Percentiles rank a stretch among this genome's conserved stretches.
Evolutionary conservation across 2,797 vertebrate genomes (phyloP).

Genomic region (Propithecus deckenii): DNA sequence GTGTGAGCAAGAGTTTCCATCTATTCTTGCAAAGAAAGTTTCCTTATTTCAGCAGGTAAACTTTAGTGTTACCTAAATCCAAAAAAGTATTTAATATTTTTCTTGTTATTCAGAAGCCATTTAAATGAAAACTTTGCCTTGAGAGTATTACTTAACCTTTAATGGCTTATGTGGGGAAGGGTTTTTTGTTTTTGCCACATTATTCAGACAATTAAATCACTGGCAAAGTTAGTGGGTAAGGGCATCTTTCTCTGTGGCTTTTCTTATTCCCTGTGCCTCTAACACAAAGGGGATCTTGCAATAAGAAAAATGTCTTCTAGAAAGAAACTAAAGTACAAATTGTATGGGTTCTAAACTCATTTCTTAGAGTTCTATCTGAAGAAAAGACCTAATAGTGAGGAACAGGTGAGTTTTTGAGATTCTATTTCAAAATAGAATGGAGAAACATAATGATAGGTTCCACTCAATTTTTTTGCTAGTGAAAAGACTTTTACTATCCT

Average conservation of each 20-base stretch:
- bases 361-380: neutral
- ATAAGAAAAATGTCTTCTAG: neutral
- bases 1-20: slow-evolving; percentile 96
- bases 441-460: neutral
- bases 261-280: neutral
- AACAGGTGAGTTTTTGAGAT: neutral
- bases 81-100: neutral
- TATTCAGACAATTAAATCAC: neutral
- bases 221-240: neutral
- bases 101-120: neutral
- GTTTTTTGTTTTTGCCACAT: neutral
- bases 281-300: neutral
- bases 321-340: neutral
- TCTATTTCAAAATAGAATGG: neutral
- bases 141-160: neutral
- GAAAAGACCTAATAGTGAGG: neutral
- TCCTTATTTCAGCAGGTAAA: slow-evolving; percentile 96
- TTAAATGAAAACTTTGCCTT: neutral
- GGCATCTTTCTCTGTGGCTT: neutral
- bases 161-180: neutral
- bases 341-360: neutral
- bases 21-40: slow-evolving; percentile 90
- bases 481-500: neutral
- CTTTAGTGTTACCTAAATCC: slow-evolving; percentile 7
- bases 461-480: neutral